A percentile compares a stretch with the other conserved stretches of the same genome.
Conservation (phyloP, 2,888 invertebrate species). For the Nomada ruficornis region DNA sequence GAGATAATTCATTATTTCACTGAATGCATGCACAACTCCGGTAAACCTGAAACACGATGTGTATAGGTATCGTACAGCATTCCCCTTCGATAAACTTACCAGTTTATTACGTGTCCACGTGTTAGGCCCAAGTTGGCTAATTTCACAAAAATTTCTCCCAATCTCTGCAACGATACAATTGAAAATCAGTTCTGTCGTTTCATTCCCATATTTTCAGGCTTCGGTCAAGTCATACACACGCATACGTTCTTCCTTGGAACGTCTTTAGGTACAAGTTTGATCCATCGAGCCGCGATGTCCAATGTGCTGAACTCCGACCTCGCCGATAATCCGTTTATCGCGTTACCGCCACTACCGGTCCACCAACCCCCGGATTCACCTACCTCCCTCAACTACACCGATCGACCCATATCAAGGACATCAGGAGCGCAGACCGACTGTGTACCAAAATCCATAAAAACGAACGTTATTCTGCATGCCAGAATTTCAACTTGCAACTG, state of each 20-base stretch:
- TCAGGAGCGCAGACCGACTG: conserved; percentile 12
- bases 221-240: too few relatives aligned
- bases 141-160: too few relatives aligned
- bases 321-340: conserved; percentile 84
- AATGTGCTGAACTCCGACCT: conserved; percentile 77
- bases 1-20: too few relatives aligned
- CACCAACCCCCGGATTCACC: conserved; percentile 65
- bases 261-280: conserved; percentile 38
- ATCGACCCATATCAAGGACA: conserved; percentile 49
- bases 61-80: too few relatives aligned
- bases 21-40: too few relatives aligned
- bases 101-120: too few relatives aligned
- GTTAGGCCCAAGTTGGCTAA: too few relatives aligned
- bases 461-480: not conserved
- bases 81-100: too few relatives aligned
- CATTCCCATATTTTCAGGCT: too few relatives aligned
- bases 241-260: not conserved
- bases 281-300: conserved; percentile 69
- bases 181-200: too few relatives aligned
- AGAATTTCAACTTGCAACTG: not conserved
- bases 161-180: too few relatives aligned
- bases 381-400: conserved; percentile 43
- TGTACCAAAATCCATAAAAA: not conserved
- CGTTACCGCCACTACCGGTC: conserved; percentile 82
- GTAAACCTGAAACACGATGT: too few relatives aligned